Base-by-base conservation (phyloP, 2,797 vertebrate genomes). In the Tokudaia muenninki region DNA sequence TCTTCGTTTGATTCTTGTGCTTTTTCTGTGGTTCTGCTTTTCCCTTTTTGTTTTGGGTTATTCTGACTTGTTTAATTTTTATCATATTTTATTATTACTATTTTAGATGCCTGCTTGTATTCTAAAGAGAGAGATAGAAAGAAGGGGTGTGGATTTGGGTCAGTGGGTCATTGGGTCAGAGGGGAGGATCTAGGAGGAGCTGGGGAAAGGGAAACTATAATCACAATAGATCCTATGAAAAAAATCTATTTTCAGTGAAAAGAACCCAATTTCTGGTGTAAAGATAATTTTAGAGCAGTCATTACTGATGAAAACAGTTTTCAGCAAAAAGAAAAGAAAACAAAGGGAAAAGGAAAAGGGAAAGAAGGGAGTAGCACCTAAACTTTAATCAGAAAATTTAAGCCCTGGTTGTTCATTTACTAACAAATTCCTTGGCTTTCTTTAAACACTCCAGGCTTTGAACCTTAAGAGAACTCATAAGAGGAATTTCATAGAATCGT, bases 351-450 rank as follows among this genome's bases (percentile, higher is more conserved):
- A n/a, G 34, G 67, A 19, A 37, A 72, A 19, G 0, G 9, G 13
- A 8, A 29, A 19, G 3, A 12, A 22, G 31, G 16, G 4, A 52
- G 47, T 24, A 70, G 21, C 21, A 52, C 5, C 29, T 61, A 44
- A 93, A 94, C 75, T 87, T 84, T 67, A 82, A 84, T 77, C 16
- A 95, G 94, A 88, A 90, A 80, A 93, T 63, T 41, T 91, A 67
- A 77, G 8, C 29, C 19, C 34, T 87, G 70, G n/a, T 47, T 83
- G 12, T 22, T 95, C 61, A 88, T 79, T 92, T 47, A 63, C 21
- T 67, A 90, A 84, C 41, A 95, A 29, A 89, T 74, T 67, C 26
- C 41, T 88, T n/a, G 70, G 6, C 26, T 92, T 88, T 44, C 24
- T 90, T 92, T 37, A n/a, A 74, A 81, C 6, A 91, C 29, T 37